Evolutionary conservation across 1,140 invertebrate genomes (phyloP), one percentile per base, ranked within the genome.

Genomic region (Phymastichus coffea): DNA sequence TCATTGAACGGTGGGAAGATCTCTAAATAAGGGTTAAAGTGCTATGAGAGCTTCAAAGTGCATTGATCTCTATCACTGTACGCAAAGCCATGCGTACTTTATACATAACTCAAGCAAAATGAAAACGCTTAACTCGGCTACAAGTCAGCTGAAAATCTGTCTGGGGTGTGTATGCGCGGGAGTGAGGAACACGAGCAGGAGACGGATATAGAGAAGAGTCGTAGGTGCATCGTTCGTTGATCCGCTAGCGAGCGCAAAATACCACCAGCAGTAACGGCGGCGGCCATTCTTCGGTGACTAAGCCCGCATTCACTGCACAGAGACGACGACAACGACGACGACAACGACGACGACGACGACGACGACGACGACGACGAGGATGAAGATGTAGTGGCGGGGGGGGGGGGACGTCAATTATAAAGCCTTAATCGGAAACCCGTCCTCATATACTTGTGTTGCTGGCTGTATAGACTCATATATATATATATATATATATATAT

Each of bases 341-440:
- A n/a, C 9, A 19, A 44, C n/a, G 10, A 10, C 7, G 22, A 12
- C 14, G 20, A 33, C 46, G 51, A 43, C 19, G n/a, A n/a, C n/a
- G n/a, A n/a, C n/a, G n/a, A n/a, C n/a, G n/a, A n/a, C n/a, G 26
- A 49, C 28, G 17, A 9, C 15, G 15, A 12, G n/a, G n/a, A 12
- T 26, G 54, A 49, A 28, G 48, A 46, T 19, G 33, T 12, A 35
- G 19, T n/a, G 38, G 30, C 37, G 1, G n/a, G 63, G 65, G 64
- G 66, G 22, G 65, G 63, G 66, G 60, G 73, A 75, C 72, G 73
- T 78, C 73, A 78, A 78, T 78, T 78, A 78, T 75, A 76, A 76
- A 66, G 69, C 74, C 76, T 76, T 76, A 77, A 77, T 77, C 73
- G 76, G 73, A 78, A 78, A 78, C 75, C 70, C 74, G 75, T 78